phyloP scores from a whole-genome alignment of 2,797 vertebrate species.

The Etheostoma perlongum region DNA sequence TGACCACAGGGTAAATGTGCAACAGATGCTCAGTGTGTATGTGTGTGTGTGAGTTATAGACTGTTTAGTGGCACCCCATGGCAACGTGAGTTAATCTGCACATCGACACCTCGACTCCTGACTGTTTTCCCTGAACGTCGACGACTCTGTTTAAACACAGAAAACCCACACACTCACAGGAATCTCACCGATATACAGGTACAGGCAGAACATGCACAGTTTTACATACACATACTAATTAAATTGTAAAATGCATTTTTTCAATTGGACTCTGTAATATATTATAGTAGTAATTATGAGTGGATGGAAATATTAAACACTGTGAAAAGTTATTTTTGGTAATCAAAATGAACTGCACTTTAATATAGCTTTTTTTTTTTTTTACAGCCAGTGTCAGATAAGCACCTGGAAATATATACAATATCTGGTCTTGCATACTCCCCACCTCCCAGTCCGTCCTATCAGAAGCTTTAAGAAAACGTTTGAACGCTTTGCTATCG shows the following conservation, averaged over 20 bases:
- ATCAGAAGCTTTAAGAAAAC: slow-evolving; percentile 9
- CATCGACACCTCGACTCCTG: slow-evolving; percentile 35
- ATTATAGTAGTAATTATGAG: no score
- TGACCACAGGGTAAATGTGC: slow-evolving; percentile 73
- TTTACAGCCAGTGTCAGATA: background rate
- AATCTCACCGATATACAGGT: background rate
- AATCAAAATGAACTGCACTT: background rate
- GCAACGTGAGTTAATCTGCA: slow-evolving; percentile 52
- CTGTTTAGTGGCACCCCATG: slow-evolving; percentile 63
- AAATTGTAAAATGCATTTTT: no score
- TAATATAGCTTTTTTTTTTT: background rate
- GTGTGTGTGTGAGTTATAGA: slow-evolving; percentile 50
- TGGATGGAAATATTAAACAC: no score
- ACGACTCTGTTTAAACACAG: background rate
- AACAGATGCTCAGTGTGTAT: slow-evolving; percentile 70
- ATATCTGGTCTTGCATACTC: background rate
- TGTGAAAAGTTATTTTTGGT: background rate
- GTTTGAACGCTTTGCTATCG: background rate
- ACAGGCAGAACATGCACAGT: background rate
- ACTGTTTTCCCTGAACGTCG: background rate
- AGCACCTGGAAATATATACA: background rate
- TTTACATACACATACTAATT: background rate
- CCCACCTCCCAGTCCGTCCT: background rate
- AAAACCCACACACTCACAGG: background rate
- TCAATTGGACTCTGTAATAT: no score